These are phyloP conservation scores for Xylocampa areola DNA, from an alignment of 2,888 invertebrate species.

Conservation along the genomic window DNA sequence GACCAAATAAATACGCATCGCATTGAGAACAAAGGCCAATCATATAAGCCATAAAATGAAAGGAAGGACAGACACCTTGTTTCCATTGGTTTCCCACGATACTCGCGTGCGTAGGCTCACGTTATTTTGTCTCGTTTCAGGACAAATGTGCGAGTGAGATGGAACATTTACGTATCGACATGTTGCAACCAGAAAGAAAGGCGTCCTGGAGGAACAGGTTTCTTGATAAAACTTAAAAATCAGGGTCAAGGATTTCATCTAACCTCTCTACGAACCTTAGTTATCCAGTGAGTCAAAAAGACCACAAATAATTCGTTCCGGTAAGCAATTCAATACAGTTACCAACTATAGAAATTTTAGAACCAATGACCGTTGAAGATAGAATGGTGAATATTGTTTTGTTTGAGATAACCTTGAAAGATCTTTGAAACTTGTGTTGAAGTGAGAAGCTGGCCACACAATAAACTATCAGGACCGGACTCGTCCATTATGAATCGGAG, in stretches of 20 bases:
- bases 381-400: slow-evolving; percentile 28
- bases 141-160: slow-evolving; percentile 52
- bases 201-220: slow-evolving; percentile 74
- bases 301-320: slow-evolving; percentile 8
- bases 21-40: slow-evolving; percentile 76
- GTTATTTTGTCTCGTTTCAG: slow-evolving; percentile 64
- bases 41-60: slow-evolving; percentile 74
- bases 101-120: slow-evolving; percentile 64
- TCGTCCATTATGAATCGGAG: slow-evolving; percentile 58
- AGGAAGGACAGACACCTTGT: slow-evolving; percentile 81
- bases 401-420: slow-evolving; percentile 45
- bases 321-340: slow-evolving; percentile 10
- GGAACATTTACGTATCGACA: slow-evolving; percentile 39
- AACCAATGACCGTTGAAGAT: slow-evolving; percentile 21
- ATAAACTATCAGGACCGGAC: slow-evolving; percentile 52
- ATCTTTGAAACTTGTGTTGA: slow-evolving; percentile 46
- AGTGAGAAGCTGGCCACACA: slow-evolving; percentile 40
- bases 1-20: slow-evolving; percentile 64
- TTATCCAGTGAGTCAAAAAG: slow-evolving; percentile 1
- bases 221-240: slow-evolving; percentile 63
- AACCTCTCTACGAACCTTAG: slow-evolving; percentile 37
- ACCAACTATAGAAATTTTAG: slow-evolving; percentile 19
- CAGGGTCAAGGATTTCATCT: slow-evolving; percentile 67
- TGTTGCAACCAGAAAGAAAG: slow-evolving; percentile 68
- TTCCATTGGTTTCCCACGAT: slow-evolving; percentile 83